Conservation (phyloP, 2,797 vertebrate genomes). For the Chromobotia macracanthus region DNA sequence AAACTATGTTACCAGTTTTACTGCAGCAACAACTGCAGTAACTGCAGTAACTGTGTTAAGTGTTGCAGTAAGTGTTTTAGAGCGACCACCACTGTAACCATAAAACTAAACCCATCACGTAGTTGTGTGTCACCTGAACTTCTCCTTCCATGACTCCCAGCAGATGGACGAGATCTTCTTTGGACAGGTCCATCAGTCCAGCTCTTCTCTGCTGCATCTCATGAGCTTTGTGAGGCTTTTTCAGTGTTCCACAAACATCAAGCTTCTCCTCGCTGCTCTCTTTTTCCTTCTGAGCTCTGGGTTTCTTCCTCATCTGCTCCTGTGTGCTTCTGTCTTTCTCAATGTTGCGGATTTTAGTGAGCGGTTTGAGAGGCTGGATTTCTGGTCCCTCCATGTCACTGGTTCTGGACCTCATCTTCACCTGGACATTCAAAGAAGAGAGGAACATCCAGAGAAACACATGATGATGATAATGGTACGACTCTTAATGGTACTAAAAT, state of each 20-base stretch:
- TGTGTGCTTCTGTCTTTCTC: slow-evolving; percentile 79
- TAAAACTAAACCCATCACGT: too few relatives aligned
- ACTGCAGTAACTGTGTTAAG: too few relatives aligned
- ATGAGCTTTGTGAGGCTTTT: slow-evolving; percentile 73
- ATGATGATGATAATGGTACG: too few relatives aligned
- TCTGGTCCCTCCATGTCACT: slow-evolving; percentile 82
- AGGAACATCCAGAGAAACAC: neutral
- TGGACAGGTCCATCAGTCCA: slow-evolving; percentile 80
- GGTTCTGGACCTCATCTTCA: slow-evolving; percentile 89
- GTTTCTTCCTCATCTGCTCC: slow-evolving; percentile 81
- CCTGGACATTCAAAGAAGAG: slow-evolving; percentile 63
- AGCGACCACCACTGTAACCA: too few relatives aligned
- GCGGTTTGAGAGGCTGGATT: slow-evolving; percentile 64
- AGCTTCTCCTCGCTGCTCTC: slow-evolving; percentile 63
- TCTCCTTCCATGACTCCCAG: slow-evolving; percentile 98
- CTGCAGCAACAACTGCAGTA: too few relatives aligned
- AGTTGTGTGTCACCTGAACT: slow-evolving; percentile 83
- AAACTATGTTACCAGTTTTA: too few relatives aligned
- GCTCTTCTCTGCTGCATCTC: slow-evolving; percentile 68
- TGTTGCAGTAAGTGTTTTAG: too few relatives aligned
- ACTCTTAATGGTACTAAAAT: too few relatives aligned
- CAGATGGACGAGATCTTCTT: slow-evolving; percentile 86
- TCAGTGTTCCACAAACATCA: slow-evolving; percentile 72
- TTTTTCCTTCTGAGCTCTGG: slow-evolving; percentile 72
- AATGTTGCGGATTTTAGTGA: slow-evolving; percentile 70